These are phyloP conservation scores for Poecilia picta DNA, from an alignment of 2,797 vertebrate genomes.

Conservation along the genomic window DNA sequence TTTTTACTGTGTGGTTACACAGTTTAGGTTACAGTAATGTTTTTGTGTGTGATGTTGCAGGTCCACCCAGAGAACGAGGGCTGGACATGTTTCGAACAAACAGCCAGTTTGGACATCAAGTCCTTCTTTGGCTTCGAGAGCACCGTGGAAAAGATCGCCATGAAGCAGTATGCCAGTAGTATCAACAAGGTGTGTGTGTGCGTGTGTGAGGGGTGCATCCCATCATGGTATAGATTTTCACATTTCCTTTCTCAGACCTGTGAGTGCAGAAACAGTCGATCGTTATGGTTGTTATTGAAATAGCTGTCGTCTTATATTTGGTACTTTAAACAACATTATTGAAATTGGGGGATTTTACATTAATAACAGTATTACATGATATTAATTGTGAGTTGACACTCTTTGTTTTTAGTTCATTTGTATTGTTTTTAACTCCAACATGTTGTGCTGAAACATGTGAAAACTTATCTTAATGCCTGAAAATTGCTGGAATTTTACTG, in stretches of 20 bases:
- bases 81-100: constrained; percentile 98
- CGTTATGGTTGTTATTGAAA: background rate
- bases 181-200: constrained; percentile 84
- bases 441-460: too few species aligned
- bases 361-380: too few species aligned
- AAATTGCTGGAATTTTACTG: too few species aligned
- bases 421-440: too few species aligned
- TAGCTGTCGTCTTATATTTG: too few species aligned
- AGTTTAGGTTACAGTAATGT: constrained; percentile 14
- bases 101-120: constrained; percentile 96
- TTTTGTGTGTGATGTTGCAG: constrained; percentile 65
- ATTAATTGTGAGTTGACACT: too few species aligned
- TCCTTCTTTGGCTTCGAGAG: constrained; percentile 99
- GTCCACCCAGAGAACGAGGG: constrained; percentile 97
- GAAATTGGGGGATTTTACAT: too few species aligned
- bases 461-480: too few species aligned
- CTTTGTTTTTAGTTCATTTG: too few species aligned
- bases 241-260: background rate
- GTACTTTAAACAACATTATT: background rate
- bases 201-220: constrained; percentile 6
- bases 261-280: background rate
- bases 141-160: constrained; percentile 96
- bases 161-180: constrained; percentile 97
- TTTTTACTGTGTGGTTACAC: constrained; percentile 20
- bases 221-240: background rate